Conservation (phyloP, 2,113 vertebrate species). For the Pteruthius melanotis region DNA sequence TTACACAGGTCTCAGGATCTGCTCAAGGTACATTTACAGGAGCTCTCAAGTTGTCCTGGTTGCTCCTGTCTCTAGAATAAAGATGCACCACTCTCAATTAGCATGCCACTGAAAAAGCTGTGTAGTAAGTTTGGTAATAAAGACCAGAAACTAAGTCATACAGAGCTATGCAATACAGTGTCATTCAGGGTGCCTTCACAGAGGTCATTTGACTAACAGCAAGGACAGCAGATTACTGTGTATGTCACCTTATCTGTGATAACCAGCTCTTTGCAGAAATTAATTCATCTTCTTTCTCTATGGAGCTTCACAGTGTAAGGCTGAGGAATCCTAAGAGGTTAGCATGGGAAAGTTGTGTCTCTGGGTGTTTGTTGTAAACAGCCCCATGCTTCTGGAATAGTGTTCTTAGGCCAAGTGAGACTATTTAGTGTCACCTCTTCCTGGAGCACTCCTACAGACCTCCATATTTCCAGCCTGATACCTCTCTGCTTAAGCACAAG, state of each 20-base stretch:
- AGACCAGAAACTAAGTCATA: not conserved
- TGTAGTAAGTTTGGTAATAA: not conserved
- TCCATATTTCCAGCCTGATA: not conserved
- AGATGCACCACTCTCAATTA: not conserved
- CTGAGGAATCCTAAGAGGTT: not conserved
- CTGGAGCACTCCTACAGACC: not conserved
- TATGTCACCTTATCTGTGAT: not conserved
- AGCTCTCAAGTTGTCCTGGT: not conserved
- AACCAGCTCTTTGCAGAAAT: not conserved
- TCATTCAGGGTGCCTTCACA: not conserved
- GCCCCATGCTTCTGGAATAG: not conserved
- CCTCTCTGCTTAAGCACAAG: not conserved
- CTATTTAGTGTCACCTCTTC: not conserved
- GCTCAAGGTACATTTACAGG: rapidly evolving
- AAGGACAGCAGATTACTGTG: not conserved
- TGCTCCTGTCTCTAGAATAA: not conserved
- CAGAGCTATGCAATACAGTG: not conserved
- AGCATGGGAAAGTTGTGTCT: not conserved
- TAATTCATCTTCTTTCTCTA: not conserved
- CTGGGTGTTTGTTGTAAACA: not conserved
- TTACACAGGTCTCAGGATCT: no score
- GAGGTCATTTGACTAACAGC: not conserved
- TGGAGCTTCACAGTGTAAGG: not conserved
- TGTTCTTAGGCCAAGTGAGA: not conserved
- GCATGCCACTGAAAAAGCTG: not conserved